These are phyloP conservation scores for Nymphicus hollandicus DNA, from an alignment of 2,113 vertebrate genomes.

Conservation along the genomic window DNA sequence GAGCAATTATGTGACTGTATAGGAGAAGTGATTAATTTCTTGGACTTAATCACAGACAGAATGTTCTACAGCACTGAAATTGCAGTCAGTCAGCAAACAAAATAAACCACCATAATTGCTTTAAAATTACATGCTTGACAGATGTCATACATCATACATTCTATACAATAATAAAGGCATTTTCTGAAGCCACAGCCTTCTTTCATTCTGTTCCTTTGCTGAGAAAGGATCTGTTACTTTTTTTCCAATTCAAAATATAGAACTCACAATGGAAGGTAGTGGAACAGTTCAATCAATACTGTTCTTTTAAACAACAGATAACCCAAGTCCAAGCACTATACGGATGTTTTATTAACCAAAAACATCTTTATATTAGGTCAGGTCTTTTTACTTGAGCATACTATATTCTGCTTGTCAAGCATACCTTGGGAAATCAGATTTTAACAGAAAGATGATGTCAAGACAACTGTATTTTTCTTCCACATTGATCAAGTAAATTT, in stretches of 20 bases:
- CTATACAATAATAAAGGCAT: neutral
- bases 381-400: neutral
- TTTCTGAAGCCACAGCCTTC: neutral
- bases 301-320: neutral
- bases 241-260: neutral
- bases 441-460: neutral
- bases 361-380: neutral
- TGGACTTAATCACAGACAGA: neutral
- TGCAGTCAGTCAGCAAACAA: neutral
- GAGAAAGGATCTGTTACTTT: neutral
- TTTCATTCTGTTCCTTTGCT: neutral
- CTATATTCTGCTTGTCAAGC: neutral
- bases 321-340: neutral
- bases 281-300: neutral
- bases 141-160: neutral
- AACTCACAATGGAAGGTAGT: neutral
- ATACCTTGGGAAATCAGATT: neutral
- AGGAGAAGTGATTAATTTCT: neutral
- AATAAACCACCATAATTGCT: neutral
- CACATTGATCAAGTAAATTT: neutral
- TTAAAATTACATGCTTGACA: neutral
- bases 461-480: neutral
- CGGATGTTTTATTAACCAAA: neutral
- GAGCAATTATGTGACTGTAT: neutral
- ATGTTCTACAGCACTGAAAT: neutral